Base-by-base conservation (phyloP, 2,797 vertebrate species). In the Zenarchopterus dispar region DNA sequence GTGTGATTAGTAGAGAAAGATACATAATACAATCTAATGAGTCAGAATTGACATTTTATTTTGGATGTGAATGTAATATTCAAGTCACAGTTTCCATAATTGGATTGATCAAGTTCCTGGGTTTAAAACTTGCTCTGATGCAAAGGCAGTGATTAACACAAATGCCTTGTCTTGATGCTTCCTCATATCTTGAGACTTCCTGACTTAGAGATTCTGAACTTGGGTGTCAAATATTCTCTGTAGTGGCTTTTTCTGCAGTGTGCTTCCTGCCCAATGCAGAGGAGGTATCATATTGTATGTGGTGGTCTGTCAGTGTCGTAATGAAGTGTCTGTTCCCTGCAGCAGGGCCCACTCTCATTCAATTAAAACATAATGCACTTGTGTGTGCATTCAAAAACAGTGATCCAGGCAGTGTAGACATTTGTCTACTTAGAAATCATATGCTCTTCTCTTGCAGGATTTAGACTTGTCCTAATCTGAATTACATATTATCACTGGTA, bases 241-340 rank as follows among this genome's bases (percentile, higher is more conserved):
- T 43, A 26, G 56, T 67, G 39, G 10, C 23, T 66, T 58, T 43
- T 73, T 62, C 51, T 54, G 56, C 41, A 47, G 23, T 50, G 66
- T 45, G 36, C 58, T 56, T 62, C 52, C 42, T 76, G 58, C 26
- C 54, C 61, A 75, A 23, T 16, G 56, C 28, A 22, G 56, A 48
- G 50, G 67, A 59, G 52, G 46, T 44, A 52, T 57, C 52, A 57
- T 56, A 67, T 76, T 69, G 48, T 61, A 70, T 58, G 36, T 60
- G 59, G 63, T 47, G 50, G 58, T 78, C 72, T 81, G 63, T 81
- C 70, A 51, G 23, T 50, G 65, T 56, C 62, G 56, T 91, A 87
- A 90, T 92, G 80, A 88, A 86, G 70, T 75, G 75, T 77, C 62
- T 73, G 77, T 70, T 85, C 66, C 70, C 70, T 67, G 67, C 72